Percentiles rank a stretch among this genome's conserved stretches.
phyloP scores from a whole-genome alignment of 2,113 vertebrate genomes.

The Phylloscopus trochiloides region DNA sequence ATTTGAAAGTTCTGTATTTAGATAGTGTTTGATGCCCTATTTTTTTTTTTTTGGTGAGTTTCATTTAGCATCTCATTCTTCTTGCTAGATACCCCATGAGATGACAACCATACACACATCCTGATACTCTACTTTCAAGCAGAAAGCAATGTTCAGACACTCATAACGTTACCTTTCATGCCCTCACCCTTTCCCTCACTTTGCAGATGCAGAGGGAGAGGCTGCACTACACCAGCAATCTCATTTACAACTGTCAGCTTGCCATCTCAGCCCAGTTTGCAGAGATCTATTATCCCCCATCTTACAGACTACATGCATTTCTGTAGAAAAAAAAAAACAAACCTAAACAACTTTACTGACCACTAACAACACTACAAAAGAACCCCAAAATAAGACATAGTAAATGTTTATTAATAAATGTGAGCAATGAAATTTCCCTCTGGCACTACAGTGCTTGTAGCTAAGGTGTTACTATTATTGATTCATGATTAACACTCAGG shows the following conservation, averaged over 20 bases:
- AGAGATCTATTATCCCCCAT: not conserved
- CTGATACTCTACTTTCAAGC: not conserved
- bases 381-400: not conserved
- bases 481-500: not conserved
- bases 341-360: not conserved
- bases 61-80: slow-evolving; percentile 1
- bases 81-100: not conserved
- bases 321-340: not conserved
- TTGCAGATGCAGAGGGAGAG: not conserved
- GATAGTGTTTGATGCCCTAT: not conserved
- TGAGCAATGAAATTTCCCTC: not conserved
- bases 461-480: not conserved
- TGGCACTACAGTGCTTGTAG: not conserved
- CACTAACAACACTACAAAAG: not conserved
- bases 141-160: slow-evolving; percentile 11
- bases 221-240: not conserved
- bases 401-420: slow-evolving; percentile 1
- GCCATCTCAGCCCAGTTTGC: not conserved
- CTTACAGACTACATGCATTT: not conserved
- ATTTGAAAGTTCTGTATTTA: slow-evolving; percentile 10
- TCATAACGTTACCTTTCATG: not conserved
- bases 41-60: not conserved
- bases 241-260: not conserved
- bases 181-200: not conserved
- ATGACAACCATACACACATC: not conserved